These are phyloP conservation scores for Eupithecia pulchellata DNA, from an alignment of 2,888 invertebrate species.

Conservation along the genomic window DNA sequence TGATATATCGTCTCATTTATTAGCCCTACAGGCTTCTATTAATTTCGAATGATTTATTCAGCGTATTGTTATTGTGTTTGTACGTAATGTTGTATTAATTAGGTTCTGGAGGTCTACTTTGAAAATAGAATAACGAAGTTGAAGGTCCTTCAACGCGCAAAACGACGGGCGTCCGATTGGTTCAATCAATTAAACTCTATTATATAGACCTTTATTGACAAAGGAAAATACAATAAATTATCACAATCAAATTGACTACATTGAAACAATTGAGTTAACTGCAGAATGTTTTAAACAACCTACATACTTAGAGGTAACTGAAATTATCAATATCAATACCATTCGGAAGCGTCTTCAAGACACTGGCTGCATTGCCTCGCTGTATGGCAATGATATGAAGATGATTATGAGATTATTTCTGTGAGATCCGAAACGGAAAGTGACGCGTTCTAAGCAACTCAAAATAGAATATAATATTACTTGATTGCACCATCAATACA, in stretches of 20 bases:
- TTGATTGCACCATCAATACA: too few species aligned
- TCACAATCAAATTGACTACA: too few species aligned
- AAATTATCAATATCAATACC: too few species aligned
- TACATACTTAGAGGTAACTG: too few species aligned
- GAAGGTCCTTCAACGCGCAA: background rate
- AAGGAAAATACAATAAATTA: too few species aligned
- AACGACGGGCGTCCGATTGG: background rate
- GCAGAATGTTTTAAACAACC: too few species aligned
- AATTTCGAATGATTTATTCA: slow-evolving; percentile 52
- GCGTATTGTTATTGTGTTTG: slow-evolving; percentile 39
- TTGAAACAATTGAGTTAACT: too few species aligned
- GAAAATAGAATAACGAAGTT: background rate
- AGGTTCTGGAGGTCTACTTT: background rate
- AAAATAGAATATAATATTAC: too few species aligned
- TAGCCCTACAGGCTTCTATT: slow-evolving; percentile 55
- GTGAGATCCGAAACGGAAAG: background rate
- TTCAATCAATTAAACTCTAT: too few species aligned
- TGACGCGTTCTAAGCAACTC: background rate
- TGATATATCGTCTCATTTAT: slow-evolving; percentile 75
- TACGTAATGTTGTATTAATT: slow-evolving; percentile 33
- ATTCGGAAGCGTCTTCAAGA: too few species aligned
- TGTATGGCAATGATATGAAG: background rate
- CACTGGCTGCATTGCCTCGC: too few species aligned
- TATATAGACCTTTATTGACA: too few species aligned
- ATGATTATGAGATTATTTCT: background rate